Percentiles rank a stretch among this genome's conserved stretches.
phyloP scores from a whole-genome alignment of 53 echinoderm and acorn worm genomes.

The Luidia sarsii region DNA sequence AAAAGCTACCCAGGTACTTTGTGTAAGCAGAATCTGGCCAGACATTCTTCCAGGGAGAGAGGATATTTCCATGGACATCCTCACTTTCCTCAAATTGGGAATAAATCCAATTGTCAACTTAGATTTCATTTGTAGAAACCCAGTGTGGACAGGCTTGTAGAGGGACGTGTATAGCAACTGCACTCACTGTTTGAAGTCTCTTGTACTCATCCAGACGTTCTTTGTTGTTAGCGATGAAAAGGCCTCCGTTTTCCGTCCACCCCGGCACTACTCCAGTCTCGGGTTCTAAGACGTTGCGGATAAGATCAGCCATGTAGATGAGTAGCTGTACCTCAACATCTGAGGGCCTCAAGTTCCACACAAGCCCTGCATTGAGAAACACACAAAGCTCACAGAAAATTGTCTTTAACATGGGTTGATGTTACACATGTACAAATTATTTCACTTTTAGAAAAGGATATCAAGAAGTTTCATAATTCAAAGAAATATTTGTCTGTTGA shows the following conservation, averaged over 20 bases:
- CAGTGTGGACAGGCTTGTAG: background rate
- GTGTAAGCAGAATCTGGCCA: no score
- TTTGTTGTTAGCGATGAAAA: constrained; percentile 90
- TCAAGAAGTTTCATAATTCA: no score
- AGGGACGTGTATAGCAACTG: background rate
- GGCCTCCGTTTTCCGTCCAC: constrained; percentile 90
- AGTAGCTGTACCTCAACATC: constrained; percentile 80
- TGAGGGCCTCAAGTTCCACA: constrained; percentile 88
- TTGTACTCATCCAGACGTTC: constrained; percentile 95
- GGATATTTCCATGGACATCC: no score
- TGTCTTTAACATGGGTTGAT: background rate
- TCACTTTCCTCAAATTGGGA: no score
- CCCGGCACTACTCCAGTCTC: constrained; percentile 89
- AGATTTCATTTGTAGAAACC: background rate
- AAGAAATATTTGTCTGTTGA: no score
- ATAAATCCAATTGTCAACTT: background rate
- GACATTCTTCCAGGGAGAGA: no score
- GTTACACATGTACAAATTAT: no score
- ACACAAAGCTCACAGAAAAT: background rate
- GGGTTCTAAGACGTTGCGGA: constrained; percentile 74
- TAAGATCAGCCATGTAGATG: constrained; percentile 68
- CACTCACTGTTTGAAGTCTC: constrained; percentile 79
- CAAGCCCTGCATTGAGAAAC: constrained; percentile 55
- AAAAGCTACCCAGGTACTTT: no score
- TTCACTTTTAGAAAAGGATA: no score